These are phyloP conservation scores for Nemapogon koenigi DNA, from an alignment of 2,888 invertebrate genomes.

Conservation along the genomic window DNA sequence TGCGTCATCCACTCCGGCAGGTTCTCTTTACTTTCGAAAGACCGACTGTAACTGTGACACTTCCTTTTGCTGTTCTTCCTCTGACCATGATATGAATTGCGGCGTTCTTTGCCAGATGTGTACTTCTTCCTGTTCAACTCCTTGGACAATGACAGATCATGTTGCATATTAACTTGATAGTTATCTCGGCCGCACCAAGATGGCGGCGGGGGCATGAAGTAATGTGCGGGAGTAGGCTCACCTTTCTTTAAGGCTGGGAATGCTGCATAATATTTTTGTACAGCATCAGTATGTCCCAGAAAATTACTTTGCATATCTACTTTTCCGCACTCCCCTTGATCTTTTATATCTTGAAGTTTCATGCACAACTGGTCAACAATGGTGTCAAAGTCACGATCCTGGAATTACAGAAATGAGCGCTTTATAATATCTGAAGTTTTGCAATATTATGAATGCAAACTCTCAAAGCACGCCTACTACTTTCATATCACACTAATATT, in stretches of 20 bases:
- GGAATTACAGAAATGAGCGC: slow-evolving; percentile 45
- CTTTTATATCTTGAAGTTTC: slow-evolving; percentile 74
- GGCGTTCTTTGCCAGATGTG: slow-evolving; percentile 44
- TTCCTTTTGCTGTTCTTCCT: slow-evolving; percentile 42
- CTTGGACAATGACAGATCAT: slow-evolving; percentile 36
- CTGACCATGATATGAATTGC: slow-evolving; percentile 47
- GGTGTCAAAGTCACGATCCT: slow-evolving; percentile 82
- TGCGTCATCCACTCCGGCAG: slow-evolving; percentile 64
- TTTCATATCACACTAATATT: too few relatives aligned
- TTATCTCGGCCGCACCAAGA: slow-evolving; percentile 39
- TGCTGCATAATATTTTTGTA: slow-evolving; percentile 78
- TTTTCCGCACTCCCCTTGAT: slow-evolving; percentile 44
- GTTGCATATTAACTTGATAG: slow-evolving; percentile 44
- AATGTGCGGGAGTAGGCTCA: slow-evolving; percentile 45
- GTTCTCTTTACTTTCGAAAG: slow-evolving; percentile 49
- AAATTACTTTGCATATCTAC: slow-evolving; percentile 62
- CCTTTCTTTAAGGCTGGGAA: slow-evolving; percentile 73
- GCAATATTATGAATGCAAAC: too few relatives aligned
- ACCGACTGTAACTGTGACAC: slow-evolving; percentile 46
- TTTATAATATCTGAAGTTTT: too few relatives aligned
- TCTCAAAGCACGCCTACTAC: too few relatives aligned
- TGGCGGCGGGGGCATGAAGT: slow-evolving; percentile 52
- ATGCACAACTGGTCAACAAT: slow-evolving; percentile 84
- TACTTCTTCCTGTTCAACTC: slow-evolving; percentile 47
- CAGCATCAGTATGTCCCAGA: slow-evolving; percentile 67